Evolutionary conservation across 2,888 invertebrate species (phyloP), one percentile per base, ranked within the genome.

Genomic region (Mechanitis mazaeus): DNA sequence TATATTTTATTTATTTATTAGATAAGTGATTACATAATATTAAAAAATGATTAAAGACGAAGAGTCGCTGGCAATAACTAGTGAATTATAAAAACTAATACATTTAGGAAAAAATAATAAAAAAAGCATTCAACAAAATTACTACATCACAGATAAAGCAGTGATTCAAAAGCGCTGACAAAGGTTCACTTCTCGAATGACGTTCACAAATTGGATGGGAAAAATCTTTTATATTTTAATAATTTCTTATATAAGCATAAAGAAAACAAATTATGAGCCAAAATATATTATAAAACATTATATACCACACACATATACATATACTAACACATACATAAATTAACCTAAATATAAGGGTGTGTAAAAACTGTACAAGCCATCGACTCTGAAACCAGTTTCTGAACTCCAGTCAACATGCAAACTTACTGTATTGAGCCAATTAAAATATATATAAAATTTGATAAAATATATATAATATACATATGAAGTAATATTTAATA

Each of bases 331-430:
- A 35, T 6, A 35, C 2, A 6, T 35, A 35, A 5, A 35, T 35
- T 35, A 35, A 31, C 50, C n/a, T 9, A 42, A 50, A 31, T 35
- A 33, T 56, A 58, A 59, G 55, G 57, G 50, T 46, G 45, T 58
- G 28, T 38, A 1, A n/a, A 20, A 54, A 35, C 33, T 45, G 54
- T 50, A 31, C n/a, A 50, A 59, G 59, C 54, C 63, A 59, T 57
- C 35, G 57, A 61, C 61, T 57, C 57, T 35, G 45, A 9, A 61
- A 61, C 57, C 61, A 57, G 57, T 61, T 61, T 57, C 28, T 33
- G 35, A 46, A 54, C 56, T 45, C 57, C 45, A 55, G 47, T 35
- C 38, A 53, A 54, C 54, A 11, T 5, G 54, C 42, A 58, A 46
- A 47, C 59, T 46, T 55, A 47, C 55, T 55, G 46, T 45, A 54